Evolutionary conservation across 2,888 invertebrate genomes (phyloP).

Genomic region (Ectobius pallidus): DNA sequence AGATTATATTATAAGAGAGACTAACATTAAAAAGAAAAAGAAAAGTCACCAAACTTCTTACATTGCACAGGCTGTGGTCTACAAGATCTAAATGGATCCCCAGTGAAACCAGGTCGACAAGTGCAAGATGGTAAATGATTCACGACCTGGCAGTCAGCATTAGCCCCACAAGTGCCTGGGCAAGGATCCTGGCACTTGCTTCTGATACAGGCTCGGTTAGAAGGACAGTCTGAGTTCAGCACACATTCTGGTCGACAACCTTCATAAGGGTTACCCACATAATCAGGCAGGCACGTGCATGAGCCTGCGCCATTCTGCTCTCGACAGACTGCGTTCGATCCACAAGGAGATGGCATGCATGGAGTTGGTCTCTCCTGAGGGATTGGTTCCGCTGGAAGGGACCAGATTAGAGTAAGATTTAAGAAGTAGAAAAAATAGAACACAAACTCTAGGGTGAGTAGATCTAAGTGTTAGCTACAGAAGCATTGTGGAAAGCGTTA

Average conservation of each 20-base stretch:
- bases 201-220: constrained; percentile 61
- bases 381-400: constrained; percentile 41
- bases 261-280: constrained; percentile 64
- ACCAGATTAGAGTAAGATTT: constrained; percentile 23
- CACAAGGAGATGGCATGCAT: constrained; percentile 58
- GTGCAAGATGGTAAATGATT: constrained; percentile 59
- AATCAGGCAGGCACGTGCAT: constrained; percentile 59
- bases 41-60: constrained; percentile 16
- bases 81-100: constrained; percentile 68
- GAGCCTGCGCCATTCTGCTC: constrained; percentile 60
- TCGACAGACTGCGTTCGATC: constrained; percentile 59
- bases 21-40: no score
- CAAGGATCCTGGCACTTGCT: constrained; percentile 65
- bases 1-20: no score
- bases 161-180: constrained; percentile 60
- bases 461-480: constrained; percentile 32
- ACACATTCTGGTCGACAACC: constrained; percentile 65
- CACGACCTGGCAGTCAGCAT: constrained; percentile 54
- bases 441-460: constrained; percentile 10
- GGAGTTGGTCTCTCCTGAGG: constrained; percentile 63
- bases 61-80: constrained; percentile 32
- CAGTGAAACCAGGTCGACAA: constrained; percentile 69
- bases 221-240: constrained; percentile 62
- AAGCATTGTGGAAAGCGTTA: constrained; percentile 38
- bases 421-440: constrained; percentile 11